Evolutionary conservation across 1,140 invertebrate genomes (phyloP).

Genomic region (Caerostris extrusa): DNA sequence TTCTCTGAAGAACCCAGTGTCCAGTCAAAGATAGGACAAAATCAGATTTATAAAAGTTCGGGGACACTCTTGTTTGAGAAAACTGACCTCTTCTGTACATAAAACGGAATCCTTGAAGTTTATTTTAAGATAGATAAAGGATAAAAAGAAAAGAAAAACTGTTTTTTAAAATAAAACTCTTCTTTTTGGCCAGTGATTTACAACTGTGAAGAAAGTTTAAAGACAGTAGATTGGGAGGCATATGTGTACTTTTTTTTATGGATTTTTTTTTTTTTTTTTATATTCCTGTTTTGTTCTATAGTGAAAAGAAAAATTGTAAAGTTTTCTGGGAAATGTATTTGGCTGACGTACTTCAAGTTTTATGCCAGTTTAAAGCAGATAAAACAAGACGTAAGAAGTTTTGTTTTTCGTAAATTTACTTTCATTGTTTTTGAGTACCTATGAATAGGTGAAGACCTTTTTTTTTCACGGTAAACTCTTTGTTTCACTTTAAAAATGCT

Average conservation of each 20-base stretch:
- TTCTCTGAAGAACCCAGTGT: neutral
- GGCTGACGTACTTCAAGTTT: constrained; percentile 19
- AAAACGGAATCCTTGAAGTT: neutral
- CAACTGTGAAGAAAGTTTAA: constrained; percentile 27
- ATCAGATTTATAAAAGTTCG: constrained; percentile 47
- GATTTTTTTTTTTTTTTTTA: neutral
- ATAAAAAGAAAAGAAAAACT: neutral
- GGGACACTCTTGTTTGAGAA: constrained; percentile 35
- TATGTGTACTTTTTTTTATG: neutral
- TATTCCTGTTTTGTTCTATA: neutral
- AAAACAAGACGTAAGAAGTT: neutral
- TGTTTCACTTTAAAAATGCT: too few species aligned
- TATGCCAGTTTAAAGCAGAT: constrained; percentile 21
- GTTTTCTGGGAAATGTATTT: constrained; percentile 42
- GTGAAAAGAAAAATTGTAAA: constrained; percentile 1
- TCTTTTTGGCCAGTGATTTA: constrained; percentile 13
- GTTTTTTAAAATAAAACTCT: constrained; percentile 38
- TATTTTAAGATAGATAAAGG: constrained; percentile 43
- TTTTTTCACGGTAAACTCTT: too few species aligned
- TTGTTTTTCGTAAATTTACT: neutral
- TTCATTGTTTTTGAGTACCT: neutral
- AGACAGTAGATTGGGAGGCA: constrained; percentile 6
- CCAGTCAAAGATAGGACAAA: constrained; percentile 39
- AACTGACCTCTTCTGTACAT: constrained; percentile 32
- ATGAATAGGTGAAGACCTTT: neutral